Conservation (phyloP, 2,113 vertebrate genomes). For the Porphyrio hochstetteri region DNA sequence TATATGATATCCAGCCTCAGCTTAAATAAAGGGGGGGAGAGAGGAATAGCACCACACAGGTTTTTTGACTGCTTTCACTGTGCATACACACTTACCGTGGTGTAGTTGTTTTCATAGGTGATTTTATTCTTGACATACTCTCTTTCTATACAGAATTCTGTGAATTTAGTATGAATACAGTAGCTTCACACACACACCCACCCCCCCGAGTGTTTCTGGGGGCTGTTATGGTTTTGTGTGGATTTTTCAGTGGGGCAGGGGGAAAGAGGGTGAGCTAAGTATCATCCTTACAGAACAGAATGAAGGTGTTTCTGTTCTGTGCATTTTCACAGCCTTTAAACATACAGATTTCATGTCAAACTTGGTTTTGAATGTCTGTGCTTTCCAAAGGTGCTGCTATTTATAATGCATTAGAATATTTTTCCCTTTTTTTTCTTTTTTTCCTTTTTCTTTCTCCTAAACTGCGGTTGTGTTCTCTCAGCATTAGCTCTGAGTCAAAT, state of each 20-base stretch:
- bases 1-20: neutral
- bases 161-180: neutral
- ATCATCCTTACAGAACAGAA: neutral
- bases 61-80: neutral
- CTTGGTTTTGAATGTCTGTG: neutral
- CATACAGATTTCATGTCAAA: neutral
- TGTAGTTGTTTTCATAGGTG: neutral
- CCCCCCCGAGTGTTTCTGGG: neutral
- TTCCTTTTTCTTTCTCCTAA: neutral
- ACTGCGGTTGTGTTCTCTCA: neutral
- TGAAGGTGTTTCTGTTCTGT: neutral
- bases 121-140: neutral
- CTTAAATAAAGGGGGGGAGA: neutral
- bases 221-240: neutral
- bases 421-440: neutral
- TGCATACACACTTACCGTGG: neutral
- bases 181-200: neutral
- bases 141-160: neutral
- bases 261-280: neutral
- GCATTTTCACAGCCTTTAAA: neutral
- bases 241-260: neutral
- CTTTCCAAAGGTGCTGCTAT: neutral
- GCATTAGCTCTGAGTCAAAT: neutral
- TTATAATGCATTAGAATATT: neutral
- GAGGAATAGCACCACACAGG: neutral